Evolutionary conservation across 2,888 invertebrate species (phyloP).

Genomic region (Agapetus fuscipes): DNA sequence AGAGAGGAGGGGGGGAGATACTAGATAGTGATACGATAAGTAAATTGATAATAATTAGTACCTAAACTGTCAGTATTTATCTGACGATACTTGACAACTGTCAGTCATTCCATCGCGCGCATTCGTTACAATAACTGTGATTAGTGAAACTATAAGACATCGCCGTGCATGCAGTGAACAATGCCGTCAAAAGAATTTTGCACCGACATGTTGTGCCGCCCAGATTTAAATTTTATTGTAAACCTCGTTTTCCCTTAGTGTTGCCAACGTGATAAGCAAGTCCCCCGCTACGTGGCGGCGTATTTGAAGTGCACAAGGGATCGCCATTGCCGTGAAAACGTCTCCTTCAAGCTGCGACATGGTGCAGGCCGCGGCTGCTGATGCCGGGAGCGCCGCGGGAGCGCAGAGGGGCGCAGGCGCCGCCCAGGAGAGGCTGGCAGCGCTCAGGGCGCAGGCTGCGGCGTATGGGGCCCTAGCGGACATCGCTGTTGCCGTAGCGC

Average conservation of each 20-base stretch:
- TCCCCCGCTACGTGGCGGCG: no score
- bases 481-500: slow-evolving; percentile 14
- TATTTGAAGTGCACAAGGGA: no score
- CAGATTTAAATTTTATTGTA: slow-evolving; percentile 3
- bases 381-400: slow-evolving; percentile 7
- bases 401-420: slow-evolving; percentile 1
- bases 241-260: background rate
- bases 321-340: slow-evolving; percentile 3
- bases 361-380: slow-evolving; percentile 6
- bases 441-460: slow-evolving; percentile 16
- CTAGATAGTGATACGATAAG: no score
- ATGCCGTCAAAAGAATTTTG: slow-evolving; percentile 1
- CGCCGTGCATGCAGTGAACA: background rate
- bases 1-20: no score
- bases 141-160: background rate
- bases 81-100: background rate
- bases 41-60: no score
- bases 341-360: slow-evolving; percentile 5
- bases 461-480: slow-evolving; percentile 14
- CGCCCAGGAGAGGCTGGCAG: slow-evolving; percentile 7
- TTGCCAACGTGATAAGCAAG: slow-evolving; percentile 1
- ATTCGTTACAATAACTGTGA: background rate
- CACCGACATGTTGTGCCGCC: slow-evolving; percentile 1
- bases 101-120: background rate
- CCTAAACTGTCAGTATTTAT: no score